phyloP scores from a whole-genome alignment of 2,888 invertebrate genomes.

The Fissipunctia ypsillon region DNA sequence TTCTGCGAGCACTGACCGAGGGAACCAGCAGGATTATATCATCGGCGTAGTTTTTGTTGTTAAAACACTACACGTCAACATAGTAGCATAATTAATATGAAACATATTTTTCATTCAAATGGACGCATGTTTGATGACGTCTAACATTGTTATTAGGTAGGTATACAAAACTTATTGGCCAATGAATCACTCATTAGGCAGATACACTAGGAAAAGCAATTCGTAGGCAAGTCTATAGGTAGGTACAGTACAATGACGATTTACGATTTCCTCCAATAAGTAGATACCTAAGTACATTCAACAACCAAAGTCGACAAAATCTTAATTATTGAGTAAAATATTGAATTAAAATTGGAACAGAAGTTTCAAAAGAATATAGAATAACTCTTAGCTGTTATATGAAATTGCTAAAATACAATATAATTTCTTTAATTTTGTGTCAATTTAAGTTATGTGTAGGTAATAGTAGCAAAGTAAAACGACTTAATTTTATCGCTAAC shows the following conservation, averaged over 20 bases:
- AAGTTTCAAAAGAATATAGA: no score
- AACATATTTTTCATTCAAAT: neutral
- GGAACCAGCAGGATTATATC: no score
- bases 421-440: neutral
- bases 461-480: neutral
- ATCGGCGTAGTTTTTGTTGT: no score
- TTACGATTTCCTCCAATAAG: neutral
- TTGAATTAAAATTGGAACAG: neutral
- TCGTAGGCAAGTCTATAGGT: neutral
- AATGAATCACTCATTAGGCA: slow-evolving; percentile 20
- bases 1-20: no score
- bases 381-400: no score
- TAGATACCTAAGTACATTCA: neutral
- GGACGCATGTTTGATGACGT: neutral
- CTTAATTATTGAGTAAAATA: neutral
- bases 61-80: no score
- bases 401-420: no score
- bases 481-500: neutral
- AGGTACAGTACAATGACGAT: neutral
- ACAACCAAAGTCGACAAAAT: neutral
- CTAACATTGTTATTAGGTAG: neutral
- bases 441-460: neutral
- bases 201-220: neutral
- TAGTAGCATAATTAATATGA: no score
- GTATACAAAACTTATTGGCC: slow-evolving; percentile 1